Percentiles rank a stretch among this genome's conserved stretches.
Evolutionary conservation across 2,797 vertebrate species (phyloP).

Genomic region (Paguma larvata): DNA sequence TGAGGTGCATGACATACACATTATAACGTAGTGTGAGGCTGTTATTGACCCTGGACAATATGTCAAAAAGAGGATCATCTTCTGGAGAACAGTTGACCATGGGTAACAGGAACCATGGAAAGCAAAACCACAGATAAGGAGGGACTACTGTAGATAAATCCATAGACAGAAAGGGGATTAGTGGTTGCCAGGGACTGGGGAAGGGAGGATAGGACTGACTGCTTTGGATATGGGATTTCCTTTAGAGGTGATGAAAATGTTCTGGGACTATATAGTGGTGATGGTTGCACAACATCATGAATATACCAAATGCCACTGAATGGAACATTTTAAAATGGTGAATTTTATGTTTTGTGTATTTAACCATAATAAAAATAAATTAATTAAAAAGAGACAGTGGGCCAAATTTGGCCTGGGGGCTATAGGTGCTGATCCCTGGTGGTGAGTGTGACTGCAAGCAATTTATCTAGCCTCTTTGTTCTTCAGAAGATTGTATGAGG

Average conservation of each 20-base stretch:
- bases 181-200: neutral
- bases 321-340: too few relatives aligned
- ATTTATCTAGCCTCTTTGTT: neutral
- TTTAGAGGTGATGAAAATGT: neutral
- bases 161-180: neutral
- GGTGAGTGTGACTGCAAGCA: neutral
- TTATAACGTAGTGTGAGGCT: too few relatives aligned
- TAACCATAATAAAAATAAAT: neutral
- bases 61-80: too few relatives aligned
- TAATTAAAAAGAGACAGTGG: neutral
- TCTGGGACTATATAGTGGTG: neutral
- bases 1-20: too few relatives aligned
- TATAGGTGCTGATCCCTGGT: neutral
- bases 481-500: neutral
- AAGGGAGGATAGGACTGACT: neutral
- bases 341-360: neutral
- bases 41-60: too few relatives aligned
- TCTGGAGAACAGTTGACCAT: too few relatives aligned
- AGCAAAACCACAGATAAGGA: too few relatives aligned
- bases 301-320: neutral
- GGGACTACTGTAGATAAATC: neutral
- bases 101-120: too few relatives aligned
- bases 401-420: neutral
- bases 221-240: neutral
- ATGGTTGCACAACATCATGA: neutral